Evolutionary conservation across 2,888 invertebrate species (phyloP), one percentile per base, ranked within the genome.

Genomic region (Athetis lepigone): DNA sequence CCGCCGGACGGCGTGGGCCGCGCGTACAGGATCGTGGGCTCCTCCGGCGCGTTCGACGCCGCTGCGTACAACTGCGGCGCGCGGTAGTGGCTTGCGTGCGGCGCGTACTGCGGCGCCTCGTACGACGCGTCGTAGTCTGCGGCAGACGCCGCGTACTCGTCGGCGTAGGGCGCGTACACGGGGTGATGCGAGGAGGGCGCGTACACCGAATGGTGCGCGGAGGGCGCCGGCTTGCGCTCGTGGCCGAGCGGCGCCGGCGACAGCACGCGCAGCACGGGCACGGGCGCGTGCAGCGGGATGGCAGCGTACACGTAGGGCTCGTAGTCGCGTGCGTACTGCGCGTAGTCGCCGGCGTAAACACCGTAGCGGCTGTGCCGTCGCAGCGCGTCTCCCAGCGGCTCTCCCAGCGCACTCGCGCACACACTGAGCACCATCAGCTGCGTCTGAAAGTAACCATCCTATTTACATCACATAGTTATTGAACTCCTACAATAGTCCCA

Each of bases 221-320:
- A 75, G 0, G 85, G 71, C 11, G 85, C 82, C 67, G 82, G 82
- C 47, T 58, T 61, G 13, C 66, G 68, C 23, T 63, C 75, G 16
- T 66, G 68, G 4, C 66, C 62, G 16, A 84, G 77, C 21, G 87
- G 85, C 29, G 86, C 70, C 11, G 85, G 79, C 2, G 88, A 84
- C 52, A 92, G 73, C 55, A 92, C 77, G 60, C 86, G 91, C 49
- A 92, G 75, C 56, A 92, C 84, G 6, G 90, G 92, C 74, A 93
- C 54, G 19, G 93, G 91, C 47, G 86, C 75, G 81, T 90, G 90
- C 64, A 93, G 85, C 19, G 93, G 92, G 56, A 93, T 74, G 52
- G 93, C 91, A 0, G 92, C 92, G 80, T 83, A 91, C 61, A 90
- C 79, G 61, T 86, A 80, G 8, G 91, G 89, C 77, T 88, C 88